Conservation (phyloP, 1,140 invertebrate species). For the Atta cephalotes region DNA sequence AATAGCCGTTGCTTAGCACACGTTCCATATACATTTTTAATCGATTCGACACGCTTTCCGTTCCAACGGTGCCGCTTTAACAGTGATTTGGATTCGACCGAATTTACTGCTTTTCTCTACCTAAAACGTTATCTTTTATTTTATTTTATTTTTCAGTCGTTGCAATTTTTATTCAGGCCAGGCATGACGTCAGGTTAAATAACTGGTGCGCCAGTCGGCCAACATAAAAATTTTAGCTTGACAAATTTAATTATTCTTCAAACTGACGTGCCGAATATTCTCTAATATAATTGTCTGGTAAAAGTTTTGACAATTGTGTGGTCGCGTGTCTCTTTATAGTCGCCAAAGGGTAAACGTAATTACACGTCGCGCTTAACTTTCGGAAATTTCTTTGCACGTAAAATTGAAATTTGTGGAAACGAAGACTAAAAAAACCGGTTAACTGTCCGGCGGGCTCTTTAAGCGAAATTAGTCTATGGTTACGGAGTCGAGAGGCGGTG, state of each 20-base stretch:
- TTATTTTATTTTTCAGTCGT: background rate
- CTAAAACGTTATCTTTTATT: background rate
- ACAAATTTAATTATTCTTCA: constrained; percentile 4
- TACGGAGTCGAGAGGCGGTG: constrained; percentile 58
- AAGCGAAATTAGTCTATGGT: constrained; percentile 61
- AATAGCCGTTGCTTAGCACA: constrained; percentile 79
- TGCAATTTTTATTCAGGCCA: background rate
- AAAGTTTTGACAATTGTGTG: constrained; percentile 2
- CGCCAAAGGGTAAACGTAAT: constrained; percentile 31
- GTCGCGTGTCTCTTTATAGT: background rate
- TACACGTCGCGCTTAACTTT: constrained; percentile 47
- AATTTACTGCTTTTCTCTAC: constrained; percentile 23
- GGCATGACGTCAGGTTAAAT: background rate
- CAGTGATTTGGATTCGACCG: constrained; percentile 27
- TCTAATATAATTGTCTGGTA: constrained; percentile 1
- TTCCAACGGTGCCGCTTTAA: constrained; percentile 52
- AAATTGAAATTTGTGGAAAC: constrained; percentile 58
- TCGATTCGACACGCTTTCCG: constrained; percentile 72
- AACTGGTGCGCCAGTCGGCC: background rate
- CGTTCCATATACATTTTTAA: constrained; percentile 81
- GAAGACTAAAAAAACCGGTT: constrained; percentile 40
- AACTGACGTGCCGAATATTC: background rate
- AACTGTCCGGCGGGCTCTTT: constrained; percentile 55
- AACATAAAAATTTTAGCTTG: background rate
- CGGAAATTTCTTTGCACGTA: constrained; percentile 61